Evolutionary conservation across 1,140 invertebrate species (phyloP).

Genomic region (Bicyclus anynana): DNA sequence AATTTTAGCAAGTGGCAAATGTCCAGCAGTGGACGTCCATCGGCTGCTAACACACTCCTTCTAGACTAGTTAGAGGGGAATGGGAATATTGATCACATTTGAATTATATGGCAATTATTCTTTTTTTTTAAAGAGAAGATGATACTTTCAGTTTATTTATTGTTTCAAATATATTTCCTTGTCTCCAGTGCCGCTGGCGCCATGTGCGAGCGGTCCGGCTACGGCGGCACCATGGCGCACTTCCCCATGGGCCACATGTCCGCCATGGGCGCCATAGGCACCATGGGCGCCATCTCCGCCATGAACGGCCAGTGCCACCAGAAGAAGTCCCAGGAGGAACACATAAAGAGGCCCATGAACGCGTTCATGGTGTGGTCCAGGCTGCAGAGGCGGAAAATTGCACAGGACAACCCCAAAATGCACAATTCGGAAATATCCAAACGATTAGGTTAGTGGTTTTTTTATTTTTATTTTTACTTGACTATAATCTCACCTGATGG

Average conservation of each 20-base stretch:
- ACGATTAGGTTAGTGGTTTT: slow-evolving; percentile 85
- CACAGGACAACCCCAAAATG: slow-evolving; percentile 99
- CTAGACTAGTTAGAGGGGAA: too few species aligned
- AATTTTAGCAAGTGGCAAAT: too few species aligned
- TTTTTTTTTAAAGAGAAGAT: not conserved
- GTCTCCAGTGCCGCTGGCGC: slow-evolving; percentile 73
- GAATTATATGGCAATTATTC: too few species aligned
- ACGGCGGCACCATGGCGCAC: slow-evolving; percentile 63
- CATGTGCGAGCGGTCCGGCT: slow-evolving; percentile 69
- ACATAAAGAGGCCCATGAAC: slow-evolving; percentile 92
- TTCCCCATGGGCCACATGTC: slow-evolving; percentile 70
- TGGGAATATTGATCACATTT: too few species aligned
- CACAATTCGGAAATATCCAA: slow-evolving; percentile 99
- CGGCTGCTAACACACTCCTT: too few species aligned
- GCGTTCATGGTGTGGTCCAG: slow-evolving; percentile 95
- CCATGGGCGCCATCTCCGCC: slow-evolving; percentile 62
- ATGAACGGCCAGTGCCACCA: slow-evolving; percentile 62
- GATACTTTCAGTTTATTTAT: too few species aligned
- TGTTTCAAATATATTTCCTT: slow-evolving; percentile 15
- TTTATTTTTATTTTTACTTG: too few species aligned
- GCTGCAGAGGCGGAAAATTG: slow-evolving; percentile 92
- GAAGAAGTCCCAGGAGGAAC: slow-evolving; percentile 84
- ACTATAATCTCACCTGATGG: too few species aligned
- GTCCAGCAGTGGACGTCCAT: too few species aligned
- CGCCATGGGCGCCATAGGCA: slow-evolving; percentile 64